Conservation (phyloP, 1,140 invertebrate species). For the Chlorops oryzae region DNA sequence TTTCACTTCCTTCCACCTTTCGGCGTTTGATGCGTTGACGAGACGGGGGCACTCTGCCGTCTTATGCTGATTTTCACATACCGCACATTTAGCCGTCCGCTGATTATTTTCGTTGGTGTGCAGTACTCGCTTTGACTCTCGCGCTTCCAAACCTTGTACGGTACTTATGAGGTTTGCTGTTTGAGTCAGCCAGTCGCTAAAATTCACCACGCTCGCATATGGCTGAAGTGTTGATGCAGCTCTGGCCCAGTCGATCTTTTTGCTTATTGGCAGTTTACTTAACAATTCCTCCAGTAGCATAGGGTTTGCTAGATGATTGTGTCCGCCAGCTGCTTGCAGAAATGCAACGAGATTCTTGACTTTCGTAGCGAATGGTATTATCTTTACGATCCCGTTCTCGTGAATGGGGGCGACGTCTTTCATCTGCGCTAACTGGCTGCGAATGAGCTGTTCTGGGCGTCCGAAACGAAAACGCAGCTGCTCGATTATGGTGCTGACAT, state of each 20-base stretch:
- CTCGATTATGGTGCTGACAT: conserved; percentile 1
- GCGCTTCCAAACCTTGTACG: no score
- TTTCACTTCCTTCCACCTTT: no score
- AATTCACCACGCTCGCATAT: background rate
- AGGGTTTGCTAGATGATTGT: conserved; percentile 2
- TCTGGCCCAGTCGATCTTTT: conserved; percentile 3
- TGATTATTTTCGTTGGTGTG: no score
- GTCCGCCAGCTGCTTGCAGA: background rate
- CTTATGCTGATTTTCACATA: no score
- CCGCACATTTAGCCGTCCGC: no score
- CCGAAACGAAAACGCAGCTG: conserved; percentile 3
- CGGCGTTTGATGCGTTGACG: no score
- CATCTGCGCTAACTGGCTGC: conserved; percentile 3
- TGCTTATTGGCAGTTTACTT: conserved; percentile 6
- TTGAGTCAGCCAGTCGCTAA: background rate
- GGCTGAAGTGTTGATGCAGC: background rate
- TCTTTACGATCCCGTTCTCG: conserved; percentile 1
- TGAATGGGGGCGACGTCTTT: conserved; percentile 4
- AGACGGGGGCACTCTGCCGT: no score
- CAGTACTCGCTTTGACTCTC: no score
- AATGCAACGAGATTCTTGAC: conserved; percentile 1
- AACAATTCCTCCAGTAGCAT: conserved; percentile 6
- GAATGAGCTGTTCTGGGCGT: conserved; percentile 2
- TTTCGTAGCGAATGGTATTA: conserved; percentile 9
- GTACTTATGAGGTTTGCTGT: background rate